Evolutionary conservation across 1,140 invertebrate genomes (phyloP).

Genomic region (Drosophila sucinea): DNA sequence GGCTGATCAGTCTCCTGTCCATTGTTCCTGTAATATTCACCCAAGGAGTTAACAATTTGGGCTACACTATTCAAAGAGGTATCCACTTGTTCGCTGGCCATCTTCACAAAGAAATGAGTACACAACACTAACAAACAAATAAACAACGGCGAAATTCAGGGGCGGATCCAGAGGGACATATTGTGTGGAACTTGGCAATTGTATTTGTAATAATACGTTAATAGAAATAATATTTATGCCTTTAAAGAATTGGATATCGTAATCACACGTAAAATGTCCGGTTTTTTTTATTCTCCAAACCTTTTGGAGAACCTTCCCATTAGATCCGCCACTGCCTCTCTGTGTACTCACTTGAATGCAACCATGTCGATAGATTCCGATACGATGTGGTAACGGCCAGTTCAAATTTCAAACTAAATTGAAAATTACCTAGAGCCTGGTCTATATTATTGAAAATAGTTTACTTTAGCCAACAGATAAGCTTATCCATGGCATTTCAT

Average conservation of each 20-base stretch:
- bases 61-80: constrained; percentile 19
- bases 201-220: no score
- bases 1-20: constrained; percentile 20
- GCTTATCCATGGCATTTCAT: constrained; percentile 34
- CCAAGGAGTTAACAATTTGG: constrained; percentile 20
- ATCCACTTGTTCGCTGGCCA: constrained; percentile 6
- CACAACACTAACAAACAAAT: not conserved
- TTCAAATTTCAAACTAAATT: constrained; percentile 38
- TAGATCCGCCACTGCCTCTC: not conserved
- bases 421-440: not conserved
- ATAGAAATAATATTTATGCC: no score
- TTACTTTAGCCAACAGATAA: constrained; percentile 6
- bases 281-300: no score
- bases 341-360: constrained; percentile 52
- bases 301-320: no score
- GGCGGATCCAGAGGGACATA: no score
- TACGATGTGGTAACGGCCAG: constrained; percentile 41
- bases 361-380: constrained; percentile 40
- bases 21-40: constrained; percentile 45
- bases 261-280: no score
- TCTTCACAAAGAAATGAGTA: not conserved
- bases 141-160: not conserved
- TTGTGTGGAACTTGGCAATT: no score
- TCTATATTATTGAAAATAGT: constrained; percentile 37
- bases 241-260: no score